Conservation (phyloP, 2,113 vertebrate genomes). For the Oncorhynchus keta region DNA sequence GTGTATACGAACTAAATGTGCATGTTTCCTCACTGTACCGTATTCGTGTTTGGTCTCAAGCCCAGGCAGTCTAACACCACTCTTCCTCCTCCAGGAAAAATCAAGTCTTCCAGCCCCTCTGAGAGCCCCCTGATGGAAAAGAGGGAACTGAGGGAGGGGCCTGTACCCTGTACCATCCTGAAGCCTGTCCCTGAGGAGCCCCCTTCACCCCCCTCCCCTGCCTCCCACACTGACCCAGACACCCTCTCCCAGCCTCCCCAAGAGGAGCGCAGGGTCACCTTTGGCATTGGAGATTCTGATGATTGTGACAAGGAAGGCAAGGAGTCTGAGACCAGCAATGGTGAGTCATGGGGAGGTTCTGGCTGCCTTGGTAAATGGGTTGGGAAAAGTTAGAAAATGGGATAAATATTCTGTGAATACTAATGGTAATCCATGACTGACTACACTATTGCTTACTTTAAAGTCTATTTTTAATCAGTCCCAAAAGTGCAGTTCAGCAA, state of each 20-base stretch:
- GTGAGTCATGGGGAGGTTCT: neutral
- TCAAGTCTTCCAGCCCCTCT: slow-evolving; percentile 86
- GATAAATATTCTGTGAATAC: neutral
- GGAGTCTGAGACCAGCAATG: slow-evolving; percentile 6
- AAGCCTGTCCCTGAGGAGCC: slow-evolving; percentile 78
- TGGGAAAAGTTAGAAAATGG: neutral
- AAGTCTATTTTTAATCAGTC: slow-evolving; percentile 21
- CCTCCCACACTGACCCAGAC: slow-evolving; percentile 11
- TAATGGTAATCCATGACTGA: too few species aligned
- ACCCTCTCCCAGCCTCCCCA: slow-evolving; percentile 53
- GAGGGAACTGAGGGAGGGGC: slow-evolving; percentile 70
- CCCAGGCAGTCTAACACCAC: slow-evolving; percentile 20
- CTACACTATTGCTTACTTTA: neutral
- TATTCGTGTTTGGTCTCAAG: slow-evolving; percentile 27
- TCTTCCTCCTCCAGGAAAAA: slow-evolving; percentile 75
- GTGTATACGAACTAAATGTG: too few species aligned
- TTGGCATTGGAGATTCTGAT: slow-evolving; percentile 86
- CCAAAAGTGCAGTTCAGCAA: slow-evolving; percentile 35
- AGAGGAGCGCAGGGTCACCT: slow-evolving; percentile 85
- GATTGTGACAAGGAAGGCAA: slow-evolving; percentile 78
- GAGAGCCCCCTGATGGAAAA: slow-evolving; percentile 95
- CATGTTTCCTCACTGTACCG: neutral
- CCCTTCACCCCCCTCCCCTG: neutral
- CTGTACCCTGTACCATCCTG: slow-evolving; percentile 67
- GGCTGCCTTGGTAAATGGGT: neutral